phyloP scores from a whole-genome alignment of 1,140 invertebrate species.

The Matsumurasca onukii region DNA sequence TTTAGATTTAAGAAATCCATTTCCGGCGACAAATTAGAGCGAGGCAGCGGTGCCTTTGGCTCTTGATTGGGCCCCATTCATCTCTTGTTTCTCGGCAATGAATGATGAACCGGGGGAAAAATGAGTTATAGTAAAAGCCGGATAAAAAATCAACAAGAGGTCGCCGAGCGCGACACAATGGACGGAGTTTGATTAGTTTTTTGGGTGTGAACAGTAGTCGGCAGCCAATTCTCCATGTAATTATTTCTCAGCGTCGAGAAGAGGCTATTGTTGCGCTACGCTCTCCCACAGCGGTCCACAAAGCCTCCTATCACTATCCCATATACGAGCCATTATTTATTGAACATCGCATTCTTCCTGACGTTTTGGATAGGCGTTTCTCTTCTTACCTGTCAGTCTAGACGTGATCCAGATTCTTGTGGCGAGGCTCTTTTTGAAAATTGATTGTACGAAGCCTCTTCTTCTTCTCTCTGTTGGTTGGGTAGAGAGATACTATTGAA shows the following conservation, averaged over 20 bases:
- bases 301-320: slow-evolving; percentile 6
- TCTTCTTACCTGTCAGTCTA: neutral
- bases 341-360: slow-evolving; percentile 10
- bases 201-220: slow-evolving; percentile 30
- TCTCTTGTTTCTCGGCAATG: slow-evolving; percentile 25
- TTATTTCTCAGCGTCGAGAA: slow-evolving; percentile 3
- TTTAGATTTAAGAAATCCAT: slow-evolving; percentile 31
- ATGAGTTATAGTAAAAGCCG: slow-evolving; percentile 29
- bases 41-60: slow-evolving; percentile 22
- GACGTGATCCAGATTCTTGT: too few species aligned
- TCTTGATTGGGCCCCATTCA: slow-evolving; percentile 27
- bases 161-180: slow-evolving; percentile 14
- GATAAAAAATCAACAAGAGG: slow-evolving; percentile 30
- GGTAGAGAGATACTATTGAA: too few species aligned
- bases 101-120: slow-evolving; percentile 27
- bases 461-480: too few species aligned
- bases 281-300: neutral
- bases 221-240: slow-evolving; percentile 30
- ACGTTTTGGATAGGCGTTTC: slow-evolving; percentile 11
- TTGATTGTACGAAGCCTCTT: too few species aligned
- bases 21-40: slow-evolving; percentile 29
- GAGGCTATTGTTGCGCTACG: slow-evolving; percentile 15
- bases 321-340: slow-evolving; percentile 10
- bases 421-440: too few species aligned
- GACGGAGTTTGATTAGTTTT: slow-evolving; percentile 26